These are phyloP conservation scores for Conchocele bisecta DNA, from an alignment of 2,888 invertebrate species.

Conservation along the genomic window DNA sequence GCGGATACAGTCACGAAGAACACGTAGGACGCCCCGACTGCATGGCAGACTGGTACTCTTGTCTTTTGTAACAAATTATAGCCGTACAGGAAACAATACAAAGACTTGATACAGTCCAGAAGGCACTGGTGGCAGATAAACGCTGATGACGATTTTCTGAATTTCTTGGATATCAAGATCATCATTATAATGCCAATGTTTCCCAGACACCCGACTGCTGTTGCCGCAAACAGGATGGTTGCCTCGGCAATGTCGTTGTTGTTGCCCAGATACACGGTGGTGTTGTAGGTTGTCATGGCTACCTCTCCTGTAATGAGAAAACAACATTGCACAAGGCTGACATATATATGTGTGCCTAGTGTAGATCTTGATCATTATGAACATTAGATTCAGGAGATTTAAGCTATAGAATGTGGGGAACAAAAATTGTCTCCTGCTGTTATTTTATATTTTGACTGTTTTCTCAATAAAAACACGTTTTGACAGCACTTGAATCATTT, in stretches of 20 bases:
- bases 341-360: too few relatives aligned
- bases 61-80: slow-evolving; percentile 69
- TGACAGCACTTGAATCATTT: too few relatives aligned
- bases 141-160: slow-evolving; percentile 77
- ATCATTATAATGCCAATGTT: slow-evolving; percentile 69
- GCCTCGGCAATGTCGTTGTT: slow-evolving; percentile 57
- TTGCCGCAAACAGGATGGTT: slow-evolving; percentile 69
- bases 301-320: too few relatives aligned
- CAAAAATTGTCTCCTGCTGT: too few relatives aligned
- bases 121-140: slow-evolving; percentile 80
- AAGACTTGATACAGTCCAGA: slow-evolving; percentile 78
- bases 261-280: background rate
- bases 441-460: too few relatives aligned
- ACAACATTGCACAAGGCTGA: too few relatives aligned
- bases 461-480: too few relatives aligned
- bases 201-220: slow-evolving; percentile 73
- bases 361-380: too few relatives aligned
- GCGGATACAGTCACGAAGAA: slow-evolving; percentile 94
- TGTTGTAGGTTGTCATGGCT: background rate
- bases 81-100: slow-evolving; percentile 79
- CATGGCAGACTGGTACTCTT: slow-evolving; percentile 86
- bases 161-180: slow-evolving; percentile 66
- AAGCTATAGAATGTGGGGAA: too few relatives aligned
- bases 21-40: slow-evolving; percentile 94
- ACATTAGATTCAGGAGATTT: too few relatives aligned